Evolutionary conservation across 2,888 invertebrate species (phyloP).

Genomic region (Clitarchus hookeri): DNA sequence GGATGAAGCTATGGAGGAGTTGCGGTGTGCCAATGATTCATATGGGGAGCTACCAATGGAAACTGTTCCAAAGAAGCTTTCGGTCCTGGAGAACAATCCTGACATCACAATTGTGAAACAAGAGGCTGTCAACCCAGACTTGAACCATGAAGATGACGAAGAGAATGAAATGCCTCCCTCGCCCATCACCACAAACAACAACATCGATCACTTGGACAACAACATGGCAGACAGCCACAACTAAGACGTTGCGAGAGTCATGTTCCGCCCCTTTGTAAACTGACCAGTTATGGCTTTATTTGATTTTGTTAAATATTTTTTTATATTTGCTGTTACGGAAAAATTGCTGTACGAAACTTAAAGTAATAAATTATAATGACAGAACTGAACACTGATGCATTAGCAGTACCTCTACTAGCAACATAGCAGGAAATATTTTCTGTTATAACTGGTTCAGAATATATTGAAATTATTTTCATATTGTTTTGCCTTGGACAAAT

Average conservation of each 20-base stretch:
- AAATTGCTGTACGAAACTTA: not conserved
- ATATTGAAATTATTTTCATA: too few species aligned
- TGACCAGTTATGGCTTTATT: constrained; percentile 21
- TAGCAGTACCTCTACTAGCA: not conserved
- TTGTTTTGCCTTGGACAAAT: too few species aligned
- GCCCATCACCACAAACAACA: constrained; percentile 36
- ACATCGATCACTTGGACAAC: constrained; percentile 33
- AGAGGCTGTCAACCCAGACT: constrained; percentile 53
- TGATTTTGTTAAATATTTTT: not conserved
- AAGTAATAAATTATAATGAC: not conserved
- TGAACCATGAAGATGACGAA: constrained; percentile 34
- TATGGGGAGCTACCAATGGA: constrained; percentile 51
- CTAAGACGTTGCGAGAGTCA: constrained; percentile 28
- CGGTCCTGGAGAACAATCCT: constrained; percentile 60
- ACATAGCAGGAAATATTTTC: not conserved
- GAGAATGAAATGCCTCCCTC: constrained; percentile 32
- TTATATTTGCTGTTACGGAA: not conserved
- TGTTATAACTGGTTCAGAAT: too few species aligned
- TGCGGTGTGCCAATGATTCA: constrained; percentile 48
- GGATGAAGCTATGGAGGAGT: constrained; percentile 46
- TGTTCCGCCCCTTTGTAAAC: not conserved
- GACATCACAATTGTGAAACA: constrained; percentile 66
- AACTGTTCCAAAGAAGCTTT: constrained; percentile 46
- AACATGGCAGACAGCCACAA: constrained; percentile 27
- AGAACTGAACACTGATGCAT: not conserved